These are phyloP conservation scores for Melipona quadrifasciata DNA, from an alignment of 1,140 invertebrate genomes.

Conservation along the genomic window DNA sequence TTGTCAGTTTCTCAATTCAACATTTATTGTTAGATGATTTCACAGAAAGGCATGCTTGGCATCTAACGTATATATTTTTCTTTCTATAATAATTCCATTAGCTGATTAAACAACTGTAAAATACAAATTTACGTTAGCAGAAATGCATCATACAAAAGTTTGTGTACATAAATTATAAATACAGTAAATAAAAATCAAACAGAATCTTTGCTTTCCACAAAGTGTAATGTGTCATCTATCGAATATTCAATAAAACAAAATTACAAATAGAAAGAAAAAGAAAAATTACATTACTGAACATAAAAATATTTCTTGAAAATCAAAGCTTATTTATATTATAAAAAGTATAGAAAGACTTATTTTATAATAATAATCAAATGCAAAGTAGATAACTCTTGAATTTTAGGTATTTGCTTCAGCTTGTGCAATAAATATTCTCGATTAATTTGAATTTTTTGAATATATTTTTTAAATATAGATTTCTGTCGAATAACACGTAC, in stretches of 20 bases:
- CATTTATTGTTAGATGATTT: slow-evolving; percentile 2
- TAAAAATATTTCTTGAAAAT: not conserved
- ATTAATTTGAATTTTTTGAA: too few species aligned
- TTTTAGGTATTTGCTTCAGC: too few species aligned
- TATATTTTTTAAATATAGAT: too few species aligned
- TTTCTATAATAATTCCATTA: not conserved
- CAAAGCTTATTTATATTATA: not conserved
- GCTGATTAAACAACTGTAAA: not conserved
- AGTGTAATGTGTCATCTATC: not conserved
- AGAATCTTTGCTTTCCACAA: not conserved
- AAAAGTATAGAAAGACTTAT: not conserved
- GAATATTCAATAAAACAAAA: not conserved
- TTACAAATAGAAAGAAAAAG: not conserved
- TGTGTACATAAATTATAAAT: slow-evolving; percentile 53
- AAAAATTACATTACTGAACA: not conserved
- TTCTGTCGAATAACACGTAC: too few species aligned
- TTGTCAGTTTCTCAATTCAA: slow-evolving; percentile 9
- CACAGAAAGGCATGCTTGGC: not conserved
- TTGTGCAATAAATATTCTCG: too few species aligned
- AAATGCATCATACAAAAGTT: slow-evolving; percentile 1
- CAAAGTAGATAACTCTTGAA: too few species aligned
- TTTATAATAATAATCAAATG: too few species aligned
- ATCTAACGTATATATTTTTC: not conserved
- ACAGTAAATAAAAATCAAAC: slow-evolving; percentile 25
- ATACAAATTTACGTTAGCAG: slow-evolving; percentile 17